Conservation (phyloP, 2,797 vertebrate genomes). For the Trachurus trachurus region DNA sequence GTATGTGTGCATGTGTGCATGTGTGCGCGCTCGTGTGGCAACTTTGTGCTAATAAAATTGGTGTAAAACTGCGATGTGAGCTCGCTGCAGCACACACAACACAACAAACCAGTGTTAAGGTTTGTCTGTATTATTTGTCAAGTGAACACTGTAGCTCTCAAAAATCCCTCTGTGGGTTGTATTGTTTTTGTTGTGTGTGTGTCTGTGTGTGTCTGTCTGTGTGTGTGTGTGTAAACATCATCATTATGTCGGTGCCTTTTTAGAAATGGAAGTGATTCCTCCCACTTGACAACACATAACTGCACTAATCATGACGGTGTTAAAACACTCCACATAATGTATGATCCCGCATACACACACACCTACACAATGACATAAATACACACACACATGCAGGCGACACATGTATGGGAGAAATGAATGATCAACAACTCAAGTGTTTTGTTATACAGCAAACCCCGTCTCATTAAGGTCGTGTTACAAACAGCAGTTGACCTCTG, state of each 20-base stretch:
- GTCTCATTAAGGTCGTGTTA: slow-evolving; percentile 72
- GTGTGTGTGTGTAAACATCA: slow-evolving; percentile 43
- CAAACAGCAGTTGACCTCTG: slow-evolving; percentile 71
- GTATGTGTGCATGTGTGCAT: slow-evolving; percentile 9
- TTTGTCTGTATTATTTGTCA: slow-evolving; percentile 63
- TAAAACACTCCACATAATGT: slow-evolving; percentile 78
- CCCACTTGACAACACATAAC: slow-evolving; percentile 81
- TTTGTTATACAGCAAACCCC: slow-evolving; percentile 65
- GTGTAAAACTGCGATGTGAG: slow-evolving; percentile 38
- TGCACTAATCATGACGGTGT: slow-evolving; percentile 75
- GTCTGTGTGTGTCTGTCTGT: slow-evolving; percentile 26
- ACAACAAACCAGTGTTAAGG: slow-evolving; percentile 29
- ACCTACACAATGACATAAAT: slow-evolving; percentile 48
- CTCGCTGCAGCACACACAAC: slow-evolving; percentile 5
- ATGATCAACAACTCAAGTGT: slow-evolving; percentile 71
- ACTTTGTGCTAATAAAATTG: slow-evolving; percentile 32
- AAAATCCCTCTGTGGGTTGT: slow-evolving; percentile 65
- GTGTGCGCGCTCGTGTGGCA: slow-evolving; percentile 17
- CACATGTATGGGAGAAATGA: slow-evolving; percentile 55
- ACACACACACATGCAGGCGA: slow-evolving; percentile 3
- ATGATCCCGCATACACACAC: slow-evolving; percentile 53
- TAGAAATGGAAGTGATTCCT: slow-evolving; percentile 81
- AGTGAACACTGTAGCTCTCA: slow-evolving; percentile 68
- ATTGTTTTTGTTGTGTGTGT: slow-evolving; percentile 39
- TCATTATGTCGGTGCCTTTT: slow-evolving; percentile 72